Base-by-base conservation (phyloP, 2,888 invertebrate species). In the Idaea dimidiata region DNA sequence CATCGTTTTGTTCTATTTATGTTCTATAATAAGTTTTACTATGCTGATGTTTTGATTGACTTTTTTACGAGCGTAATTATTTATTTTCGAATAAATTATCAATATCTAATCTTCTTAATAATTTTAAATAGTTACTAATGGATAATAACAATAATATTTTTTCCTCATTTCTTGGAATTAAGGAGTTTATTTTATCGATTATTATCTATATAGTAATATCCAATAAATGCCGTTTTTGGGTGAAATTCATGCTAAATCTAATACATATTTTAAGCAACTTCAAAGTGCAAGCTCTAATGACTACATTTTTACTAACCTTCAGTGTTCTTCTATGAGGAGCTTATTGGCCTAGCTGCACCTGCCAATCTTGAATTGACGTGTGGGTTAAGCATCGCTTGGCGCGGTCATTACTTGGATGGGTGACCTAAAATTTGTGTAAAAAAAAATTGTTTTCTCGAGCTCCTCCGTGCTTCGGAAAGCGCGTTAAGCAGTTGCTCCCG, bases 41-140 rank as follows among this genome's bases (percentile, higher is more conserved):
- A 43, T 10, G 14, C 43, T 43, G 43, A 43, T 43, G 43, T 43
- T 43, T 43, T 43, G 43, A 43, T 43, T 43, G 43, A 43, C 43
- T 43, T 43, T 43, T 43, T 43, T 43, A 43, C 43, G 43, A 43
- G 43, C 43, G 43, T 43, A 43, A 43, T 43, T 43, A 43, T 43
- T 43, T 43, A 43, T 43, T 43, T 43, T 43, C 43, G 43, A 43
- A 43, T 43, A 43, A 43, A 43, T 43, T 43, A 43, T 43, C 14
- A 43, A 43, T 43, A 43, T 43, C 43, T 43, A 43, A 43, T 43
- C 43, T 43, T 43, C 43, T 43, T 43, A 43, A 43, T 43, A 43
- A 43, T 43, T 43, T 43, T 43, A 43, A 14, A 43, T 14, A 43
- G 43, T 14, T 10, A 43, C 14, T 43, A 43, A 14, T 14, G 43